Percentiles rank a stretch among this genome's conserved stretches.
Evolutionary conservation across 2,797 vertebrate species (phyloP).

Genomic region (Bovichtus diacanthus): DNA sequence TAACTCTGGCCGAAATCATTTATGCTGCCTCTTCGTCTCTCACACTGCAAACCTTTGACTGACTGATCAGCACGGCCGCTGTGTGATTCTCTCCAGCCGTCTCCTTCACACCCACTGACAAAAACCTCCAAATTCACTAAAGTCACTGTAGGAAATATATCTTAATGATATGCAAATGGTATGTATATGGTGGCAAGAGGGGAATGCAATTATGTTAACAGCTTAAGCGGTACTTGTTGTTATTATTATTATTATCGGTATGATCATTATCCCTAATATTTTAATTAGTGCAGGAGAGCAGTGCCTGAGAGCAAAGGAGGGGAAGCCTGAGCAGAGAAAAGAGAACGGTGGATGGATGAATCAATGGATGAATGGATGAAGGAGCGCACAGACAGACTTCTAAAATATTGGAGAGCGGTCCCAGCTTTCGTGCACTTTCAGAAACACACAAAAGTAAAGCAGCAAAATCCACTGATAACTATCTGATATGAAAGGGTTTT

Average conservation of each 20-base stretch:
- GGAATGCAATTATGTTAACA: conserved; percentile 87
- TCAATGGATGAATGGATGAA: conserved; percentile 28
- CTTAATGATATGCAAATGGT: conserved; percentile 85
- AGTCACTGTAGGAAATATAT: conserved; percentile 66
- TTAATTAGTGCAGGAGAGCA: conserved; percentile 81
- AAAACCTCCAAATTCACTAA: conserved; percentile 63
- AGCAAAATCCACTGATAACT: background rate
- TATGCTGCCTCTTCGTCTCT: conserved; percentile 4
- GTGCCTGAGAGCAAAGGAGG: conserved; percentile 68
- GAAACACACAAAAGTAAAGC: conserved; percentile 31
- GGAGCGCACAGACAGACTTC: conserved; percentile 25
- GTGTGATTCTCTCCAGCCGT: conserved; percentile 41
- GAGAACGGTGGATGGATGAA: conserved; percentile 38
- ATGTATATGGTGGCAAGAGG: conserved; percentile 80
- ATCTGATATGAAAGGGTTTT: conserved; percentile 13
- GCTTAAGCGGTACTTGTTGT: conserved; percentile 85
- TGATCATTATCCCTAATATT: conserved; percentile 83
- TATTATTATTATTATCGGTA: conserved; percentile 73
- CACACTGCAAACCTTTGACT: conserved; percentile 35
- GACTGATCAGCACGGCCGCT: conserved; percentile 49
- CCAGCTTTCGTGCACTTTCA: conserved; percentile 4
- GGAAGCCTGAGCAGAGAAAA: conserved; percentile 62
- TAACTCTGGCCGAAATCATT: background rate
- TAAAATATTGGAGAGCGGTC: conserved; percentile 19
- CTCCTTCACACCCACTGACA: conserved; percentile 53